Evolutionary conservation across 2,888 invertebrate species (phyloP), one percentile per base, ranked within the genome.

Genomic region (Platycnemis pennipes): DNA sequence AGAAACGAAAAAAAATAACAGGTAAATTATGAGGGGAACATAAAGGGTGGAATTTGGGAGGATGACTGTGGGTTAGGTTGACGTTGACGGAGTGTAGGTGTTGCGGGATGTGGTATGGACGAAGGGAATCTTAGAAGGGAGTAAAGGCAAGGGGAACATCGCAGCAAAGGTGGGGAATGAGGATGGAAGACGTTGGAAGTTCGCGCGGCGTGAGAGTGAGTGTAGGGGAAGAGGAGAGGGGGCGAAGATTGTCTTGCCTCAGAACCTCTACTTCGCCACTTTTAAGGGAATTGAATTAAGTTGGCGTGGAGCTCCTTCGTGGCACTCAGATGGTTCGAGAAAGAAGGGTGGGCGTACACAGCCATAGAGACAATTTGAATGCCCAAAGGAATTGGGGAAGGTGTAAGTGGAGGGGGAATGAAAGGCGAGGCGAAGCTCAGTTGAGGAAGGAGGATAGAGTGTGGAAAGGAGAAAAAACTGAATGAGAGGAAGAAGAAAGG

Each of bases 401-500:
- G 89, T 46, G 56, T 42, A 5, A 19, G 88, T 19, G 88, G 45
- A 5, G 44, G 31, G 53, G 31, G 19, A 37, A 22, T 37, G 88
- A 49, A 46, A 53, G 88, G 3, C 19, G 88, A 37, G 37, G 5
- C 22, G 53, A 46, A 89, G 22, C 49, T 11, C 31, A 13, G 87
- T 16, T 19, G 19, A n/a, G 26, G 87, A 5, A 69, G 49, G 56
- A 94, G 49, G 88, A 13, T 37, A 88, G 88, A 77, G n/a, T n/a
- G n/a, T n/a, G n/a, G n/a, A n/a, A n/a, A n/a, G 69, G 31, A 56
- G 94, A 53, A 37, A 94, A 53, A 88, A 63, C 91, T 88, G 94
- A 37, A 94, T 69, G 87, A 94, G 49, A 63, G 89, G 46, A 77
- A 69, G 86, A 88, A 94, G 77, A 89, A 69, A 88, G 95, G 85